Percentiles rank a stretch among this genome's conserved stretches.
Conservation (phyloP, 2,888 invertebrate species). For the Callyntrura guangdongensis region DNA sequence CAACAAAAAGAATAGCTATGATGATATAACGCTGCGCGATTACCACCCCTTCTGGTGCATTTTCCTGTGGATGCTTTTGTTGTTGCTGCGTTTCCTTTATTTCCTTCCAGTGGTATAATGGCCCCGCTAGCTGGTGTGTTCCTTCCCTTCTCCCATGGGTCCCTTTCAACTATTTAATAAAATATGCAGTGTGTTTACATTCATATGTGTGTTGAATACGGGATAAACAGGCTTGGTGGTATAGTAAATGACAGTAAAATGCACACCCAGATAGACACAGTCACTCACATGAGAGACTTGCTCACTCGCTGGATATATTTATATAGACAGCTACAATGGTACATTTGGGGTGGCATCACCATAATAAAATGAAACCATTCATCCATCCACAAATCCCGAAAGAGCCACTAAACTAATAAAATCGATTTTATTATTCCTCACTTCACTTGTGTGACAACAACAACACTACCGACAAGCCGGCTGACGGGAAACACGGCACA, state of each 20-base stretch:
- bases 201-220: neutral
- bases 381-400: conserved; percentile 80
- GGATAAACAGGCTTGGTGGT: no score
- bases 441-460: conserved; percentile 66
- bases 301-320: no score
- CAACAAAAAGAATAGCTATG: conserved; percentile 36
- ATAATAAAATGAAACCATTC: conserved; percentile 40
- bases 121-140: neutral
- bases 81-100: conserved; percentile 7
- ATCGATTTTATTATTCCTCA: conserved; percentile 82
- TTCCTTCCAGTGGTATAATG: conserved; percentile 43
- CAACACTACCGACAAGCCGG: conserved; percentile 45
- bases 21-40: neutral
- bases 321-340: neutral
- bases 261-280: neutral
- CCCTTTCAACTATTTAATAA: conserved; percentile 51
- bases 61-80: no score
- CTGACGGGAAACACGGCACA: no score
- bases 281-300: no score
- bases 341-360: conserved; percentile 6
- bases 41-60: conserved; percentile 25
- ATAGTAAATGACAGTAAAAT: conserved; percentile 29
- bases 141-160: conserved; percentile 15
- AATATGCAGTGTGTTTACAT: conserved; percentile 47
- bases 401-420: conserved; percentile 83